Base-by-base conservation (phyloP, 2,113 vertebrate genomes). In the Myiagra hebetior region DNA sequence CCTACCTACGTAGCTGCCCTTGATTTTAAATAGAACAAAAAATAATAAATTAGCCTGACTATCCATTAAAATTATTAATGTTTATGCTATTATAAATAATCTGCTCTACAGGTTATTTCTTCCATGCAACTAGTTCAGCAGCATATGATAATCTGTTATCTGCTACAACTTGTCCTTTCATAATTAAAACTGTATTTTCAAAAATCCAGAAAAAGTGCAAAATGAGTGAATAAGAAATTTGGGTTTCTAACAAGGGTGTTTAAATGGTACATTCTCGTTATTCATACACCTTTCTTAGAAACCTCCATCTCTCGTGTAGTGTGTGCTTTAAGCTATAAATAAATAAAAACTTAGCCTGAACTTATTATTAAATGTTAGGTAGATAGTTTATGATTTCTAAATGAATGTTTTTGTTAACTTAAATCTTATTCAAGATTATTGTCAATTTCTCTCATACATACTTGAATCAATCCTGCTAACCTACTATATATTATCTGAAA, bases 341-440 rank as follows among this genome's bases (percentile, higher is more conserved):
- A 75, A 88, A 88, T 86, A 53, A 79, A 95, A 68, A 50, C 22
- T 16, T 57, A 86, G 6, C 13, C 22, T 89, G 22, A 24, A 92
- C 92, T 37, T 87, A 44, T 87, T 55, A 73, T 70, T 35, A 60
- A 68, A 84, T 37, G 4, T 49, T 86, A 46, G 8, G 37, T 82
- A 76, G 68, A 55, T 59, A 78, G 47, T 56, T 91, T 80, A 28
- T 35, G 13, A 77, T 53, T 90, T 75, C 12, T 47, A 70, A 85
- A 74, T 70, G 12, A 76, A 80, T 76, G 17, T 27, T 94, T 90
- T 84, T 89, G 64, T 60, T 91, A 62, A 26, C 65, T 81, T 53
- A 85, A 78, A 35, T 69, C 2, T 74, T 89, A 92, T 90, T 97
- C 97, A 67, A 95, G 20, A 78, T 95, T 86, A 88, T 70, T 95